Base-by-base conservation (phyloP, 2,797 vertebrate species). In the Chrysocyon brachyurus region DNA sequence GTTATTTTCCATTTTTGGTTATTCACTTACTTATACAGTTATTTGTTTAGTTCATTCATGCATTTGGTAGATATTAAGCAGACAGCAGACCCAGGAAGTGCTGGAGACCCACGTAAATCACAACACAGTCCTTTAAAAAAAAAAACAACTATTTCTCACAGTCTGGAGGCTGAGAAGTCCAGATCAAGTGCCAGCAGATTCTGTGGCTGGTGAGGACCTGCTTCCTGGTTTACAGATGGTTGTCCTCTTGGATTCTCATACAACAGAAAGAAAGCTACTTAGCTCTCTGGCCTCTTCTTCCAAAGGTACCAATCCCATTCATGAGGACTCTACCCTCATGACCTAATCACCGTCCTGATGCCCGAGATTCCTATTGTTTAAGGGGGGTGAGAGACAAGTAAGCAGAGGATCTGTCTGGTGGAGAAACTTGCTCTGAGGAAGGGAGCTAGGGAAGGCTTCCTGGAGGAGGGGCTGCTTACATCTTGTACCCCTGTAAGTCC, bases 1-100 rank as follows among this genome's bases (percentile, higher is more conserved):
- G 52, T 87, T 87, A 61, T 21, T 66, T 95, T 92, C 54, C 26
- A n/a, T 21, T 68, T 96, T 63, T 63, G 79, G 54, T 82, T 31
- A 68, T 78, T 95, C 40, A 61, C 12, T 57, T 64, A 77, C 36
- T 75, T 9, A 64, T 52, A 78, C n/a, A 40, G 57, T 88, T 63
- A 31, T 66, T 79, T 66, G 22, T 72, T 40, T 24, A 63, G 81
- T 83, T 82, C 61, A 84, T 49, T 86, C 14, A 36, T 56, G 22
- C 22, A n/a, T 31, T 90, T n/a, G 16, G 24, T 40, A 81, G 73
- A 46, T 16, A 64, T n/a, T 66, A 82, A 92, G 24, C 52, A 63
- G 85, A 91, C 10, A 91, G 59, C 21, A 36, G 19, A 49, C 22
- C 64, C 3, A 40, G 9, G 5, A 49, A 82, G 11, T 12, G 15